Evolutionary conservation across 2,113 vertebrate genomes (phyloP), one percentile per base, ranked within the genome.

Genomic region (Erinaceus europaeus): DNA sequence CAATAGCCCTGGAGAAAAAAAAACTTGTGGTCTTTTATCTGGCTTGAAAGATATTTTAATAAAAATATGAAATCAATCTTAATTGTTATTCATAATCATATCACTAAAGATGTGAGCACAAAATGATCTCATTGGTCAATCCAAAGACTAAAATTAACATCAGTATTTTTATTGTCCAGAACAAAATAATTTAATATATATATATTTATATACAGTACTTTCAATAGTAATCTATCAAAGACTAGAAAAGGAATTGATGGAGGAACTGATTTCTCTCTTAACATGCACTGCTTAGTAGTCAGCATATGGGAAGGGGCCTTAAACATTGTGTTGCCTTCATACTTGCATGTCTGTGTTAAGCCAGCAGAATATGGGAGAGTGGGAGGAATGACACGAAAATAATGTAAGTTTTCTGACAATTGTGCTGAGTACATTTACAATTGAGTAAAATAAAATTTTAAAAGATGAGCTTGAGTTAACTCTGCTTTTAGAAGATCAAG

Each of bases 41-140:
- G n/a, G n/a, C n/a, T n/a, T n/a, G n/a, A n/a, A n/a, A 84, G 27
- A 69, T 32, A 21, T 52, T 79, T 71, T 71, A 68, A 84, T 79
- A 74, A 11, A n/a, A 88, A 46, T 36, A 7, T 38, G 11, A 10
- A 73, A 21, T n/a, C 38, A 27, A 38, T 55, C 11, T 53, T 74
- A 44, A 88, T 77, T 91, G 21, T 50, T 82, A 2, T 20, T 64
- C 52, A 57, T 46, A 32, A 64, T 38, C 10, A 3, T 67, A 50
- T n/a, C 27, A 82, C 80, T 62, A 18, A 61, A 73, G 55, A 42
- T 55, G 48, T 69, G 34, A 32, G 20, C 21, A 10, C 32, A 3
- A 89, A 86, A 67, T 25, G 38, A 48, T 34, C 48, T 14, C 29
- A 34, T n/a, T 42, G 53, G 34, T 13, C 29, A 38, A 6, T 48